Evolutionary conservation across 2,797 vertebrate genomes (phyloP).

Genomic region (Cossypha dichroa): DNA sequence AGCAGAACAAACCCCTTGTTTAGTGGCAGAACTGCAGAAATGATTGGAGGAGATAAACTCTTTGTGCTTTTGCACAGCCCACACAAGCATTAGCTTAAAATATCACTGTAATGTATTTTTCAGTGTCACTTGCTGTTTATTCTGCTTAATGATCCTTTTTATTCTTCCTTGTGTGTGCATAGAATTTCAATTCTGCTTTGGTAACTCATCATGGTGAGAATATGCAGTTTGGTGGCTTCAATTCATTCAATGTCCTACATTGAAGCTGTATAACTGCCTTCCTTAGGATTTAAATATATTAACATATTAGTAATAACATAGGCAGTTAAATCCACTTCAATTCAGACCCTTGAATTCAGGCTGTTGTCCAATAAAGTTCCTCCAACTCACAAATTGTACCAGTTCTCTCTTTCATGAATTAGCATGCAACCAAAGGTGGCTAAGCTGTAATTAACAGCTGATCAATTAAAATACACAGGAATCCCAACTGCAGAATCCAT

Average conservation of each 20-base stretch:
- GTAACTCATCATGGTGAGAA: not conserved
- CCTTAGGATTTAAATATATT: not conserved
- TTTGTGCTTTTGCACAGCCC: slow-evolving; percentile 42
- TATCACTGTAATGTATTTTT: slow-evolving; percentile 44
- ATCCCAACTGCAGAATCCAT: not conserved
- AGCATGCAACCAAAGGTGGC: not conserved
- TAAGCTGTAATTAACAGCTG: not conserved
- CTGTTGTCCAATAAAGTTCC: not conserved
- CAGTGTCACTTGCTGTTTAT: slow-evolving; percentile 42
- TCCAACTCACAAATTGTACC: not conserved
- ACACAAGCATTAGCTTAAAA: slow-evolving; percentile 53
- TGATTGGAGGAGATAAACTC: not conserved
- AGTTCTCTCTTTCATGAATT: not conserved
- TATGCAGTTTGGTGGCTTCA: not conserved
- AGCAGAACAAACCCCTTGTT: not conserved
- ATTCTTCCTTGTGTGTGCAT: not conserved
- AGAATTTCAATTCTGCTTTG: slow-evolving; percentile 13
- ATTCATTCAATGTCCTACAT: not conserved
- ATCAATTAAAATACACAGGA: not conserved
- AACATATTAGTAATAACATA: not conserved
- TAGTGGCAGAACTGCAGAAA: not conserved
- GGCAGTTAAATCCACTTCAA: not conserved
- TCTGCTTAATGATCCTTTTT: slow-evolving; percentile 28
- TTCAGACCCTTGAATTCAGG: not conserved
- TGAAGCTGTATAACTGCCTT: not conserved